These are phyloP conservation scores for Pagrus major DNA, from an alignment of 2,113 vertebrate genomes.

Conservation along the genomic window DNA sequence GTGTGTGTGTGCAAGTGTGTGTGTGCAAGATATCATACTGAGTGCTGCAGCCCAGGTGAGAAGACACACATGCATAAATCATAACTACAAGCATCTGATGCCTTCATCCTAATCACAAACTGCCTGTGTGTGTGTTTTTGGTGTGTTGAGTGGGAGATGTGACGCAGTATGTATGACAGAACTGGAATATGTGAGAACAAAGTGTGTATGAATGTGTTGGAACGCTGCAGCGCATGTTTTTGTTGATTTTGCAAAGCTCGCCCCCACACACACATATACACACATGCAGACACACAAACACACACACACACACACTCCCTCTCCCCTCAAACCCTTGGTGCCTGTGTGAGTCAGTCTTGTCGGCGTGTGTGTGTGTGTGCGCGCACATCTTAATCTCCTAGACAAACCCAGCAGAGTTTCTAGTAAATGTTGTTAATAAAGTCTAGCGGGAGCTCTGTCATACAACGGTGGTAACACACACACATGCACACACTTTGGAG, in stretches of 20 bases:
- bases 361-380: slow-evolving; percentile 23
- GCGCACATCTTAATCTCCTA: slow-evolving; percentile 55
- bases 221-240: slow-evolving; percentile 32
- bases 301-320: background rate
- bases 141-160: slow-evolving; percentile 36
- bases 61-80: slow-evolving; percentile 26
- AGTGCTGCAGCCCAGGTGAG: slow-evolving; percentile 8
- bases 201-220: slow-evolving; percentile 31
- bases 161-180: slow-evolving; percentile 40
- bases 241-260: slow-evolving; percentile 33
- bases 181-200: slow-evolving; percentile 39
- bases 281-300: background rate
- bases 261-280: background rate
- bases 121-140: background rate
- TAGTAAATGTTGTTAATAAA: slow-evolving; percentile 69
- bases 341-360: slow-evolving; percentile 53
- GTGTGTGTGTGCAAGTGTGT: background rate
- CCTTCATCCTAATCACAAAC: slow-evolving; percentile 27
- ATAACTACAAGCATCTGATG: slow-evolving; percentile 18
- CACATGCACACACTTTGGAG: background rate
- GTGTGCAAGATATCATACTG: background rate
- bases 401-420: slow-evolving; percentile 55
- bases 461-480: slow-evolving; percentile 3
- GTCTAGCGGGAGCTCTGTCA: slow-evolving; percentile 57
- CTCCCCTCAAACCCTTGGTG: slow-evolving; percentile 4